Evolutionary conservation across 2,797 vertebrate genomes (phyloP), one percentile per base, ranked within the genome.

Genomic region (Eurystomus glaucurus): DNA sequence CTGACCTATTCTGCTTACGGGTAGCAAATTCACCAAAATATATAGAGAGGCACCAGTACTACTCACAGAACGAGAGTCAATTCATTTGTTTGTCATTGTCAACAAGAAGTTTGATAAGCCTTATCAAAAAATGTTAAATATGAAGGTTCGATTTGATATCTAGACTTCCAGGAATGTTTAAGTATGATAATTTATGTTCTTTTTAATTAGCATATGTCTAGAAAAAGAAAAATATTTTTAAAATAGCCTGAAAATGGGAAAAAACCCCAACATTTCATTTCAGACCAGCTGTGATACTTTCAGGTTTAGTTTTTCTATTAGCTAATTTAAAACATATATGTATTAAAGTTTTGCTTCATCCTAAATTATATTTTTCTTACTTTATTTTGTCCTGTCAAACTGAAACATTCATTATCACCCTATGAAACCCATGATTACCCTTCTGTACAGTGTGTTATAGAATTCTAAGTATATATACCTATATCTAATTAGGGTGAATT

Each of bases 251-350:
- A 83, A 93, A 75, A 62, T 39, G 37, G 14, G 57, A 81, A 65
- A 48, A 82, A 43, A 1, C 0, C 5, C 1, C 2, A 26, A 41
- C 3, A 68, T 48, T 65, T 72, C 0, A 33, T 86, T 84, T 89
- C 22, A 79, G 39, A 69, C 4, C 1, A 18, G 3, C 12, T 50
- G 20, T 81, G 18, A 71, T 10, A 55, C 18, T 45, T 86, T 62
- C 14, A 78, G 29, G 5, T 6, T 62, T 65, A 58, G 21, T 50
- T 79, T 85, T 85, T 83, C 2, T 52, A 20, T 57, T 77, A 46
- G 2, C 15, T 83, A 26, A 51, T 54, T 62, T 33, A 13, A 58
- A 76, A 76, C 41, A 5, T 6, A 10, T 61, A 26, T 6, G 21
- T 28, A 21, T 17, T 2, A 22, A 93, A 18, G 3, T 26, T 78